Percentiles rank a stretch among this genome's conserved stretches.
Conservation (phyloP, 2,113 vertebrate genomes). For the Ophthalmolycus amberensis region DNA sequence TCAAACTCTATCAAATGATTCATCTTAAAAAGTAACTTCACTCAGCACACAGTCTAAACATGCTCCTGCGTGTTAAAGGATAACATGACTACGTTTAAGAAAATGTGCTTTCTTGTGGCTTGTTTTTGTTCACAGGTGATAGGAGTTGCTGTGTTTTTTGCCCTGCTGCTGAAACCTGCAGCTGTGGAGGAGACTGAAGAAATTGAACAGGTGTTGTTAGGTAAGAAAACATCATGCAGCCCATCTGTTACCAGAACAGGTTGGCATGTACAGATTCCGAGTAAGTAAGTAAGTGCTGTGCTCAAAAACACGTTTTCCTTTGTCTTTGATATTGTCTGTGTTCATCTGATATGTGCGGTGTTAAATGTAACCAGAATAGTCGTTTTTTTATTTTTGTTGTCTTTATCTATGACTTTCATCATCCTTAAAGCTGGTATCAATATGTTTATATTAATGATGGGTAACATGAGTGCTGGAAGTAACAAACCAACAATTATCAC, state of each 20-base stretch:
- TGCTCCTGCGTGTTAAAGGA: neutral
- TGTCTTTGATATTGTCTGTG: neutral
- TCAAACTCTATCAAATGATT: neutral
- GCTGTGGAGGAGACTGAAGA: constrained; percentile 83
- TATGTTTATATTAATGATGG: neutral
- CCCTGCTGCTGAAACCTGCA: constrained; percentile 84
- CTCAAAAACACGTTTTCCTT: neutral
- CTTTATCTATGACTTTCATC: neutral
- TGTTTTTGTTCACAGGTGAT: constrained; percentile 79
- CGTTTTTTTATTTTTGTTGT: neutral
- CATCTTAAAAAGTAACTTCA: neutral
- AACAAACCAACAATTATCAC: neutral
- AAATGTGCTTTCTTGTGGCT: neutral
- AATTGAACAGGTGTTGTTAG: constrained; percentile 72
- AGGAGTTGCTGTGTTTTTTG: constrained; percentile 85
- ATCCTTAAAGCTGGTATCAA: neutral
- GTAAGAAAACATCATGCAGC: constrained; percentile 64
- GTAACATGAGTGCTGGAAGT: neutral
- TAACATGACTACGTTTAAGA: neutral
- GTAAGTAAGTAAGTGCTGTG: neutral
- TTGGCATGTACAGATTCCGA: neutral
- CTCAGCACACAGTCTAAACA: neutral
- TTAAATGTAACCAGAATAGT: neutral
- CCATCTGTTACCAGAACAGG: neutral
- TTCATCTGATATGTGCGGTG: neutral